These are phyloP conservation scores for Florisuga fusca DNA, from an alignment of 2,797 vertebrate species.

Conservation along the genomic window DNA sequence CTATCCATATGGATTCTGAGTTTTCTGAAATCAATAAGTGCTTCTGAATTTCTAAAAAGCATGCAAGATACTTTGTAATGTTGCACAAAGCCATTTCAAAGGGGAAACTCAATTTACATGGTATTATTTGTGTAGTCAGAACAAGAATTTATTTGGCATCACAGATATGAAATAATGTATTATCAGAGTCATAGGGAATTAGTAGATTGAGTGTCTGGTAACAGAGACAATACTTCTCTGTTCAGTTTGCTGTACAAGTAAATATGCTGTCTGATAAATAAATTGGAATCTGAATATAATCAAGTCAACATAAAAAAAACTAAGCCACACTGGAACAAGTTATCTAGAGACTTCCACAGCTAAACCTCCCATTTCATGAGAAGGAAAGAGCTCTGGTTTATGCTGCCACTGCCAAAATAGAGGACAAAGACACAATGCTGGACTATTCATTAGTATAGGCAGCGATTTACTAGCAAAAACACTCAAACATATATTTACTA, in stretches of 20 bases:
- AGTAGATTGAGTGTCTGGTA: not conserved
- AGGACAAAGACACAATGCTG: not conserved
- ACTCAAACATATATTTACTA: not conserved
- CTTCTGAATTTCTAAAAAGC: not conserved
- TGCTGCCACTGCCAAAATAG: not conserved
- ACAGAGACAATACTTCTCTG: not conserved
- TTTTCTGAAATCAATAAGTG: not conserved
- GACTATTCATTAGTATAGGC: not conserved
- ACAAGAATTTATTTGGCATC: not conserved
- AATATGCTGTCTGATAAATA: not conserved
- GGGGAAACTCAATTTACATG: not conserved
- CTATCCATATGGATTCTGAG: not conserved
- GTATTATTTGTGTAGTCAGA: not conserved
- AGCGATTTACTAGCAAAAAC: not conserved
- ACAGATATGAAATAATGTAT: not conserved
- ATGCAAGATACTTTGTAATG: not conserved
- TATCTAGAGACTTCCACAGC: not conserved
- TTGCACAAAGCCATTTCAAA: not conserved
- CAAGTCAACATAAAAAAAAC: not conserved
- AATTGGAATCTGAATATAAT: not conserved
- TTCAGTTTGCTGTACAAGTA: not conserved
- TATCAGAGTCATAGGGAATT: not conserved
- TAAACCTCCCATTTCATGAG: not conserved
- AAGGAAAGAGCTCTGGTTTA: not conserved
- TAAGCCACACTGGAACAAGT: not conserved